These are phyloP conservation scores for Brachionus rubens DNA, from an alignment of 1,140 invertebrate species.

Conservation along the genomic window DNA sequence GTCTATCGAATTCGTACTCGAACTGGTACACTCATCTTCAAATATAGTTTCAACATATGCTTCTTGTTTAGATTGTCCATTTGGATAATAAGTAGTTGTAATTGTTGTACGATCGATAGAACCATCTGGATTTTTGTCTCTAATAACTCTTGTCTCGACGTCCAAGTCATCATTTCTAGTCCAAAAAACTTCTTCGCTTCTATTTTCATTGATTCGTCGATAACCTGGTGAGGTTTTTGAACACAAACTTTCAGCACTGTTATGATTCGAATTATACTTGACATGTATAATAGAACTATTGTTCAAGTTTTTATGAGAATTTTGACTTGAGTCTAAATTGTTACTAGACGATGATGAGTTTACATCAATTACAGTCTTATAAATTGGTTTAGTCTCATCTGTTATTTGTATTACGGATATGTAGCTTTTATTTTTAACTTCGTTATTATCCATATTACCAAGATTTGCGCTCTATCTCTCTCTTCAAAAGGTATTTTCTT, in stretches of 20 bases:
- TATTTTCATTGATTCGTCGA: background rate
- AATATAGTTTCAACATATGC: constrained; percentile 20
- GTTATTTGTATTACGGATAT: constrained; percentile 20
- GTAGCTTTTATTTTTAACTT: constrained; percentile 4
- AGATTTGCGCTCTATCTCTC: background rate
- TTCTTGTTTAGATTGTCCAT: constrained; percentile 7
- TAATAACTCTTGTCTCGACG: constrained; percentile 19
- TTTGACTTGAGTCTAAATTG: background rate
- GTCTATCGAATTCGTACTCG: background rate
- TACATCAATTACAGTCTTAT: constrained; percentile 9
- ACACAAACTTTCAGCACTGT: too few relatives aligned
- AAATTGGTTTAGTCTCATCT: background rate
- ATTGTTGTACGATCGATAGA: constrained; percentile 17
- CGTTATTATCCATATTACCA: background rate
- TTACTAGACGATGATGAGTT: background rate
- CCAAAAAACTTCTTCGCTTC: constrained; percentile 10
- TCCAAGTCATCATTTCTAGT: background rate
- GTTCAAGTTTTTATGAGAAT: too few relatives aligned
- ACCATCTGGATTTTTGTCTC: background rate
- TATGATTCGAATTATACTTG: background rate
- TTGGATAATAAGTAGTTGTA: background rate
- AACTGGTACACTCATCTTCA: background rate
- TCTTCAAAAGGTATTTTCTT: background rate
- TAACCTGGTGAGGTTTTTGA: background rate
- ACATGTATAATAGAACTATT: background rate